Percentiles rank a stretch among this genome's conserved stretches.
Evolutionary conservation across 2,888 invertebrate genomes (phyloP).

Genomic region (Petrophora chlorosata): DNA sequence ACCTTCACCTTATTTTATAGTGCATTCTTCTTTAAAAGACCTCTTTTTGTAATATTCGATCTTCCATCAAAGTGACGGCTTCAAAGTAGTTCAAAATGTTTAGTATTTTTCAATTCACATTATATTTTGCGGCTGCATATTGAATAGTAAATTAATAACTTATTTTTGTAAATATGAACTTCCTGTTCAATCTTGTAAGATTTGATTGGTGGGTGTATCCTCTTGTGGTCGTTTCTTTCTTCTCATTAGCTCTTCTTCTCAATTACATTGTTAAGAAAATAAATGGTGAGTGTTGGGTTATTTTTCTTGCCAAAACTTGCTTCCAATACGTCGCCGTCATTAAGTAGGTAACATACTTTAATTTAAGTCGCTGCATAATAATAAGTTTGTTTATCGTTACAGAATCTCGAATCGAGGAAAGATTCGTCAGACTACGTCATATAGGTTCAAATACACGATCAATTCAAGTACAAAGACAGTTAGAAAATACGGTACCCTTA

Average conservation of each 20-base stretch:
- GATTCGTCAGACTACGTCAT: slow-evolving; percentile 42
- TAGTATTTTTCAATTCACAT: no score
- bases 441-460: slow-evolving; percentile 45
- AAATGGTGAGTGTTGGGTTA: slow-evolving; percentile 56
- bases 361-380: no score
- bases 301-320: no score
- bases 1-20: no score
- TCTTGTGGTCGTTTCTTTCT: slow-evolving; percentile 45
- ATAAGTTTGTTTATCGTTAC: slow-evolving; percentile 22
- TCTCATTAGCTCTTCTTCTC: slow-evolving; percentile 48
- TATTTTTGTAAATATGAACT: slow-evolving; percentile 5
- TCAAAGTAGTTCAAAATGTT: no score
- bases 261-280: slow-evolving; percentile 64
- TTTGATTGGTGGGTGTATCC: slow-evolving; percentile 62
- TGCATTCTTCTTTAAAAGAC: no score
- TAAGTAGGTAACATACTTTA: no score
- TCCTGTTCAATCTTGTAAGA: neutral
- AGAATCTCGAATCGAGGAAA: slow-evolving; percentile 56
- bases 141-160: neutral
- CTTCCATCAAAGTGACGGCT: no score
- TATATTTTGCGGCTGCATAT: no score
- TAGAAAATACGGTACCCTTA: slow-evolving; percentile 23
- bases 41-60: no score
- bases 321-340: no score
- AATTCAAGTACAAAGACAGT: slow-evolving; percentile 47